A percentile compares a stretch with the other conserved stretches of the same genome.
Conservation (phyloP, 2,113 vertebrate species). For the Sclerurus mexicanus region DNA sequence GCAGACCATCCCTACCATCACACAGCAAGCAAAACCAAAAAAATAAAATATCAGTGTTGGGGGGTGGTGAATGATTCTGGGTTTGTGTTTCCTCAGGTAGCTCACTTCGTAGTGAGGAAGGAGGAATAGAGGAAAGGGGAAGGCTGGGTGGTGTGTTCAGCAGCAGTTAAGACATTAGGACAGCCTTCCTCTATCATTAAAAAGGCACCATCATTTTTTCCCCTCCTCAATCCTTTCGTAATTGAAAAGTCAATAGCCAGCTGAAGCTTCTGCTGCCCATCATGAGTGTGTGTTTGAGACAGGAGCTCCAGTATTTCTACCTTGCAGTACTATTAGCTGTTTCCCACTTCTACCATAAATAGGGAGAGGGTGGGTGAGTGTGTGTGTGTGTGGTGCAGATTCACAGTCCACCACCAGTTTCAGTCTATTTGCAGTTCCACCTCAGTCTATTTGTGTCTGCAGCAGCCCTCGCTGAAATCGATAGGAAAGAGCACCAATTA, state of each 20-base stretch:
- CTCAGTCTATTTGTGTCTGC: neutral
- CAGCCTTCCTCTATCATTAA: neutral
- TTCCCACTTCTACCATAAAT: neutral
- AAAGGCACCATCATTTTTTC: neutral
- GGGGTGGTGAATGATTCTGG: neutral
- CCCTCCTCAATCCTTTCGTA: neutral
- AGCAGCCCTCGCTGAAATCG: neutral
- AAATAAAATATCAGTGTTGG: neutral
- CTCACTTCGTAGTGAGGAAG: neutral
- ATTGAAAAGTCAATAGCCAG: neutral
- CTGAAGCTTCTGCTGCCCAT: neutral
- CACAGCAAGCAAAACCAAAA: neutral
- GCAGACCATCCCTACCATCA: neutral
- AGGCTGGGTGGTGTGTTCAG: neutral
- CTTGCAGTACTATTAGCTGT: neutral
- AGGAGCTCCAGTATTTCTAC: neutral
- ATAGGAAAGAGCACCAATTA: neutral
- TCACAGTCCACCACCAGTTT: neutral
- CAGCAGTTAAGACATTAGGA: neutral
- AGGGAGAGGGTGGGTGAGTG: rapidly evolving
- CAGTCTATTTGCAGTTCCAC: neutral
- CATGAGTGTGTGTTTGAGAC: rapidly evolving
- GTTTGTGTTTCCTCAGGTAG: neutral
- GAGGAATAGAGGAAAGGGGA: neutral
- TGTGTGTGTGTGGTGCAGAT: neutral